Conservation (phyloP, 2,888 invertebrate species). For the Clivina fossor region DNA sequence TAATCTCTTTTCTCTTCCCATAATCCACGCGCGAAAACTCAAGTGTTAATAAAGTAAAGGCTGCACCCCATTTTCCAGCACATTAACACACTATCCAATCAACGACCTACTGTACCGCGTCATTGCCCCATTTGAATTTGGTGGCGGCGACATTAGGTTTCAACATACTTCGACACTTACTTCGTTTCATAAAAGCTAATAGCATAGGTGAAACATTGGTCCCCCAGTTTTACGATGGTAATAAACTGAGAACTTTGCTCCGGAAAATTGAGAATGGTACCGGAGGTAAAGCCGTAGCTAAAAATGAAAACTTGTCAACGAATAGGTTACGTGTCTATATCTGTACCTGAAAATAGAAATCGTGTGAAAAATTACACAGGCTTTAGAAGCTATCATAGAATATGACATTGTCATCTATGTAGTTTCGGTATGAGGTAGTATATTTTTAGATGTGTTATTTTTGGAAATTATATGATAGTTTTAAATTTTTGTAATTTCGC, state of each 20-base stretch:
- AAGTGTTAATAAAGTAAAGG: neutral
- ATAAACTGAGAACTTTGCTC: slow-evolving; percentile 30
- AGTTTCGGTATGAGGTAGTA: no score
- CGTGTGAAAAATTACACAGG: no score
- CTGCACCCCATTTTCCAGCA: slow-evolving; percentile 23
- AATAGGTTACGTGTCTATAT: neutral
- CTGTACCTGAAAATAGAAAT: no score
- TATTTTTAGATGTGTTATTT: no score
- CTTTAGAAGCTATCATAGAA: no score
- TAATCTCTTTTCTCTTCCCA: no score
- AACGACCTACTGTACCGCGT: slow-evolving; percentile 17
- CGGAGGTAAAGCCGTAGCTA: no score
- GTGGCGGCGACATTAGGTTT: slow-evolving; percentile 1
- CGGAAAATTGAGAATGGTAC: slow-evolving; percentile 29
- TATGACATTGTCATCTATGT: no score
- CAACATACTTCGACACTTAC: neutral
- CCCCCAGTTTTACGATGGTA: slow-evolving; percentile 16
- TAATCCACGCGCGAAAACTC: neutral
- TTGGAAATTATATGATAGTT: no score
- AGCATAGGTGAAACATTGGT: slow-evolving; percentile 29
- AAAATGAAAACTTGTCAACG: slow-evolving; percentile 27
- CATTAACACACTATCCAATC: slow-evolving; percentile 29
- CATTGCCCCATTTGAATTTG: slow-evolving; percentile 16
- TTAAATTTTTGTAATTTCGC: no score
- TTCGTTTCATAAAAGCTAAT: slow-evolving; percentile 22